A percentile compares a stretch with the other conserved stretches of the same genome.
Conservation (phyloP, 1,140 invertebrate genomes). For the Pachyrhynchus sulphureomaculatus region DNA sequence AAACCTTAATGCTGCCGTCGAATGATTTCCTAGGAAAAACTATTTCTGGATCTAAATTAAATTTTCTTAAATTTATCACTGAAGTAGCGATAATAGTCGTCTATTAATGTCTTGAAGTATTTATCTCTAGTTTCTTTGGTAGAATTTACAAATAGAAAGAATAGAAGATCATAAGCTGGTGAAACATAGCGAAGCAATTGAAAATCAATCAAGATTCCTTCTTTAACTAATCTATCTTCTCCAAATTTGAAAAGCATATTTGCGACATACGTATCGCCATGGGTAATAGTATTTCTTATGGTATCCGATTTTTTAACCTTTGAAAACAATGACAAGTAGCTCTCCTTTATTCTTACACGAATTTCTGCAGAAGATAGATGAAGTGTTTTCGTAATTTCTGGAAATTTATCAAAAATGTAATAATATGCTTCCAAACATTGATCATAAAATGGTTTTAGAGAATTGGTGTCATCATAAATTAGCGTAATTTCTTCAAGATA, state of each 20-base stretch:
- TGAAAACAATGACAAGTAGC: neutral
- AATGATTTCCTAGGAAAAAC: conserved; percentile 8
- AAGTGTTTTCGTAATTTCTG: neutral
- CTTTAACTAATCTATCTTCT: conserved; percentile 46
- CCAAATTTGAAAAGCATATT: too few species aligned
- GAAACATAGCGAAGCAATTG: conserved; percentile 57
- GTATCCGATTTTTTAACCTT: conserved; percentile 5
- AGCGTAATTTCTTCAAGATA: conserved; percentile 2
- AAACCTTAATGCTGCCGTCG: neutral
- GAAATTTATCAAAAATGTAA: conserved; percentile 5
- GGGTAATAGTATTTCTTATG: conserved; percentile 48
- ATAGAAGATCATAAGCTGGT: conserved; percentile 54
- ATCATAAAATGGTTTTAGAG: neutral
- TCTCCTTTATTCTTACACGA: neutral
- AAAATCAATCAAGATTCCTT: conserved; percentile 57
- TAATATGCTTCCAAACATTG: neutral
- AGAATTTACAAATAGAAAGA: conserved; percentile 49
- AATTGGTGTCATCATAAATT: neutral
- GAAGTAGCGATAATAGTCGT: conserved; percentile 48
- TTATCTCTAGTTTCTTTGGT: conserved; percentile 45
- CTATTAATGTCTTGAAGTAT: conserved; percentile 44
- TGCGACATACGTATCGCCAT: conserved; percentile 53
- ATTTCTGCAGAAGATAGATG: neutral
- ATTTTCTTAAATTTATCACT: neutral
- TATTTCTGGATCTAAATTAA: conserved; percentile 2